A percentile compares a stretch with the other conserved stretches of the same genome.
Evolutionary conservation across 2,797 vertebrate species (phyloP).

Genomic region (Hemitrygon akajei): DNA sequence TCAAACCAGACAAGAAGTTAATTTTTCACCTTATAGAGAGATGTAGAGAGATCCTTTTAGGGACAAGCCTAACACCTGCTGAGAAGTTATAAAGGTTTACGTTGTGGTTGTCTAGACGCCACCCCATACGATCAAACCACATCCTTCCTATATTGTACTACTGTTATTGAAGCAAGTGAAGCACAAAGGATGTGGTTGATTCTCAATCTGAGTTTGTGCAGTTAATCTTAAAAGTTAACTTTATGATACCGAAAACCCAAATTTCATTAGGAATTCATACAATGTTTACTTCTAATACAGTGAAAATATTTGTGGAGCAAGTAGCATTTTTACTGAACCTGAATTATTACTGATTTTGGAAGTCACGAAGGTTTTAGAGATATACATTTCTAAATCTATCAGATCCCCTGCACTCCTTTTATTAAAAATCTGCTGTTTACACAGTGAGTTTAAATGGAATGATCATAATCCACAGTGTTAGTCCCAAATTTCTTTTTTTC

Average conservation of each 20-base stretch:
- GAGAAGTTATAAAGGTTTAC: no score
- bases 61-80: no score
- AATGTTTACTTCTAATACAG: neutral
- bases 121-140: constrained; percentile 1
- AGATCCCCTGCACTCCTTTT: neutral
- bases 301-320: neutral
- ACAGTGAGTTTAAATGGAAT: neutral
- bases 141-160: neutral
- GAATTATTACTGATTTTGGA: no score
- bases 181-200: neutral
- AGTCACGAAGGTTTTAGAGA: no score
- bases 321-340: neutral
- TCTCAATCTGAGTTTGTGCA: neutral
- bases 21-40: neutral
- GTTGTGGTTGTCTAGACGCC: neutral
- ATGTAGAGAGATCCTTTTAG: neutral
- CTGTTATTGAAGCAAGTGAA: neutral
- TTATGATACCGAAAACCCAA: neutral
- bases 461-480: neutral
- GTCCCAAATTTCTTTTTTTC: neutral
- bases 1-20: neutral
- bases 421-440: neutral
- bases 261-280: neutral
- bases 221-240: neutral
- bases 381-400: no score